These are phyloP conservation scores for Periplaneta americana DNA, from an alignment of 1,140 invertebrate species.

Conservation along the genomic window DNA sequence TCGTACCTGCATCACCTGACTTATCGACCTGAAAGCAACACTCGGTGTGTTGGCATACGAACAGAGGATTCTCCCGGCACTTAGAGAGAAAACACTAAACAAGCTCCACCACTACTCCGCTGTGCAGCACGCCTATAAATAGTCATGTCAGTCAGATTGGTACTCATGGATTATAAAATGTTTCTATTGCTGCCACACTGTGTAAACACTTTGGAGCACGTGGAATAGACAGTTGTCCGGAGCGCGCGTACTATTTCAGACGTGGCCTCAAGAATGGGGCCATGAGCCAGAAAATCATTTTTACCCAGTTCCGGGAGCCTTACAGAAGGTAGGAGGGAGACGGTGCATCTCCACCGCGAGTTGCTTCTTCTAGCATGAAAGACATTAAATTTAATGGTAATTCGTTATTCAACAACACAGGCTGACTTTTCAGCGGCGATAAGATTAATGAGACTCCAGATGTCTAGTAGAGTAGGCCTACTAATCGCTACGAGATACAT, in stretches of 20 bases:
- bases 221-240: background rate
- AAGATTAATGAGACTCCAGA: too few relatives aligned
- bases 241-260: background rate
- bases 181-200: background rate
- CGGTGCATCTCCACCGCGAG: background rate
- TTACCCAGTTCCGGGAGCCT: background rate
- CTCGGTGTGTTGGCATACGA: background rate
- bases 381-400: too few relatives aligned
- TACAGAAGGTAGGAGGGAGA: background rate
- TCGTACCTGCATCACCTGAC: too few relatives aligned
- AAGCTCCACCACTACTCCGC: too few relatives aligned
- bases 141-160: background rate
- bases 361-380: too few relatives aligned
- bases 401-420: too few relatives aligned
- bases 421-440: too few relatives aligned
- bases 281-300: background rate
- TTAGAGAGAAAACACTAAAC: background rate
- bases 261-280: background rate
- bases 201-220: background rate
- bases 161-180: background rate
- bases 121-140: background rate
- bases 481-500: too few relatives aligned
- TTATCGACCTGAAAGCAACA: background rate
- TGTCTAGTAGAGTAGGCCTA: too few relatives aligned
- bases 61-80: background rate